Percentiles rank a stretch among this genome's conserved stretches.
phyloP scores from a whole-genome alignment of 2,113 vertebrate species.

The Rhea americana region DNA sequence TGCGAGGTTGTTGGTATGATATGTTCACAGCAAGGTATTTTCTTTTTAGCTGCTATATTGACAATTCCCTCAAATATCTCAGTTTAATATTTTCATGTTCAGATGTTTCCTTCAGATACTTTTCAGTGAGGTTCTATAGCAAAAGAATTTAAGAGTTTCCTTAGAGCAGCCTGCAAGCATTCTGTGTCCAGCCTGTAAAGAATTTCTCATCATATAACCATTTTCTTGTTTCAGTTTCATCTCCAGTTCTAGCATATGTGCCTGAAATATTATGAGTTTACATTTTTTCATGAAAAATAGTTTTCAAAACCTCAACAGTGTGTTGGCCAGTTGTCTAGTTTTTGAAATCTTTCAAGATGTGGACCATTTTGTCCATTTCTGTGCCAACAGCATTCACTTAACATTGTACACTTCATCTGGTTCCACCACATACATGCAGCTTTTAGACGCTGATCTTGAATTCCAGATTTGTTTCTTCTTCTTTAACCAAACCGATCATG shows the following conservation, averaged over 20 bases:
- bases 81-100: background rate
- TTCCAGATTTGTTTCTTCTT: background rate
- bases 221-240: background rate
- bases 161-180: background rate
- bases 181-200: background rate
- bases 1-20: accelerated
- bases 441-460: background rate
- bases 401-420: accelerated
- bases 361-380: background rate
- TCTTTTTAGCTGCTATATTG: background rate
- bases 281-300: background rate
- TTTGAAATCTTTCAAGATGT: background rate
- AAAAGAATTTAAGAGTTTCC: background rate
- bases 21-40: background rate
- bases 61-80: background rate
- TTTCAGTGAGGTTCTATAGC: background rate
- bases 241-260: background rate
- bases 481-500: background rate
- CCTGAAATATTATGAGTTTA: background rate
- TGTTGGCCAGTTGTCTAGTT: background rate
- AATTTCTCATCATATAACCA: background rate
- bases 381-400: background rate
- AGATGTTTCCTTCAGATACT: background rate
- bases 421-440: background rate
- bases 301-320: background rate